Base-by-base conservation (phyloP, 1,140 invertebrate species). In the Drosophila auraria region DNA sequence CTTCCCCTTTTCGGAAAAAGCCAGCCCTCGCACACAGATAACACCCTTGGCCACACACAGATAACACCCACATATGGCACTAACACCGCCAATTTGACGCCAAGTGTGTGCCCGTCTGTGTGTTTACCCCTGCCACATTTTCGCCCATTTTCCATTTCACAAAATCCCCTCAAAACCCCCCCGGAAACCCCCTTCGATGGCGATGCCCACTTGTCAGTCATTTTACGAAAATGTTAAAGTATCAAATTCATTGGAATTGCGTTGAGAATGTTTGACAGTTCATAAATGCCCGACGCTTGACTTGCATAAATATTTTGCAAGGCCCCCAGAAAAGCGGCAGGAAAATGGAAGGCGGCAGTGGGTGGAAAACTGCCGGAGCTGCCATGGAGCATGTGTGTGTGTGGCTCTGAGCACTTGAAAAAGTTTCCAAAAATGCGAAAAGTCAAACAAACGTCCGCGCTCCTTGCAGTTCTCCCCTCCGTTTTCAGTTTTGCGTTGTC, bases 181-280 rank as follows among this genome's bases (percentile, higher is more conserved):
- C 23, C 14, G 15, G 14, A n/a, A 42, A 5, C n/a, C 6, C 36
- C 15, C 49, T 33, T 11, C 38, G 7, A 51, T 66, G 69, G 8
- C 44, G 50, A 47, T 71, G 68, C 33, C 47, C 68, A 76, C 76
- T 80, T 82, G 82, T 80, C 76, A 80, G 87, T 71, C 86, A 90
- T 90, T 89, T 91, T 91, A 78, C 79, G 81, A 91, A 91, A 91
- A 91, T 91, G 89, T 91, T 91, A 89, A 91, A 91, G 89, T 91
- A 91, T 91, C 89, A 91, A 91, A 91, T 91, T 91, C 89, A 91
- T 91, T 91, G 89, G 79, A 91, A 91, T 91, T 91, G 89, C 89
- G 89, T 86, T 91, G 89, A 91, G 89, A 91, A 89, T 91, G 89
- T 91, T 91, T 91, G 89, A 91, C 89, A 91, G 89, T 91, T 91